Conservation (phyloP, 2,797 vertebrate species). For the Tapera naevia region DNA sequence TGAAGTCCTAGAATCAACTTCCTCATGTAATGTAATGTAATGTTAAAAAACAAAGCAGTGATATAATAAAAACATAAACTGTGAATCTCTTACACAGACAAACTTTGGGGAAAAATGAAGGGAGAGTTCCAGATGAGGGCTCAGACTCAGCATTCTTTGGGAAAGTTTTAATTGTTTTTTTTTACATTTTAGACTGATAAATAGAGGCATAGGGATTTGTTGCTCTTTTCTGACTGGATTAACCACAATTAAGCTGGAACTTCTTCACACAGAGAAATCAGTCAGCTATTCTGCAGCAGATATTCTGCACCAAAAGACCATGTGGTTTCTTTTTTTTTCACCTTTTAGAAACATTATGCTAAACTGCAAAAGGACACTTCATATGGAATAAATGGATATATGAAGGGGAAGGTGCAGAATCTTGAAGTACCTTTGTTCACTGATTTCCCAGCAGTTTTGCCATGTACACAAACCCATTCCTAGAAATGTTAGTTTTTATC, state of each 20-base stretch:
- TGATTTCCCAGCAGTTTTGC: neutral
- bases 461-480: neutral
- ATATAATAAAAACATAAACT: neutral
- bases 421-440: neutral
- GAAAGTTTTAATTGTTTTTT: neutral
- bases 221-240: neutral
- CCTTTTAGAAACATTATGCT: neutral
- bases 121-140: neutral
- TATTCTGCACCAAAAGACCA: neutral
- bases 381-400: neutral
- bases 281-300: neutral
- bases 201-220: neutral
- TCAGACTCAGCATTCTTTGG: neutral
- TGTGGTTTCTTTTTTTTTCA: neutral
- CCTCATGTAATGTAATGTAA: neutral
- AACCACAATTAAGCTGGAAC: neutral
- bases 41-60: neutral
- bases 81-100: neutral
- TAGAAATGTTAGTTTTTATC: neutral
- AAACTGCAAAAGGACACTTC: neutral
- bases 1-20: neutral
- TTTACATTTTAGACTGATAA: neutral
- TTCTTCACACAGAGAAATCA: neutral
- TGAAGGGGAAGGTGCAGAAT: neutral
- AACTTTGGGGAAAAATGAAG: neutral